Percentiles rank a stretch among this genome's conserved stretches.
Conservation (phyloP, 2,888 invertebrate genomes). For the Phengaris alcon region DNA sequence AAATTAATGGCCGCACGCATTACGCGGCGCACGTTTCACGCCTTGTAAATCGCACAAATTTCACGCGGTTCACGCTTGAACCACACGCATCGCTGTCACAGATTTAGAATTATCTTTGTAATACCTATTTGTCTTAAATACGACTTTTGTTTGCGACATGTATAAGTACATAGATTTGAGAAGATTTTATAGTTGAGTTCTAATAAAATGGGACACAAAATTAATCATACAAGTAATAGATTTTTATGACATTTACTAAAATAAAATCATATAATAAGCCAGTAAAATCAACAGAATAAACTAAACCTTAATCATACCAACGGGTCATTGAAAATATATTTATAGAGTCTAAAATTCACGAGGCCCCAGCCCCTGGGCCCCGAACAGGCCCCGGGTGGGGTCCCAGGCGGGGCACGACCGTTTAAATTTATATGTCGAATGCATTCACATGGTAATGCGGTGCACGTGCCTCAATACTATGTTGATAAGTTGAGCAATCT, state of each 20-base stretch:
- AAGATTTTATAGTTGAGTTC: neutral
- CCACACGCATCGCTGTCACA: neutral
- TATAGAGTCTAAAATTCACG: constrained; percentile 2
- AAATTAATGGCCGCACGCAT: neutral
- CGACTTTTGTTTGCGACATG: neutral
- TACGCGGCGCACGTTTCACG: neutral
- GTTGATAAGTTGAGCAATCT: constrained; percentile 17
- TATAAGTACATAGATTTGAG: neutral
- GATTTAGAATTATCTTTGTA: constrained; percentile 13
- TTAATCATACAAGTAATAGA: no score
- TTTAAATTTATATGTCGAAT: constrained; percentile 45
- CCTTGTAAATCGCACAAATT: neutral
- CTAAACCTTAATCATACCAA: neutral
- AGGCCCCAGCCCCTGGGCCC: neutral
- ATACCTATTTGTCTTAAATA: neutral
- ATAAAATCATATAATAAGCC: neutral
- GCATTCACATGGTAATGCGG: constrained; percentile 47
- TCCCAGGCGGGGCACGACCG: constrained; percentile 31
- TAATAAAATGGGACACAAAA: neutral
- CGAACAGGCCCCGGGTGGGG: constrained; percentile 18
- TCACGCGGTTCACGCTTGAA: neutral
- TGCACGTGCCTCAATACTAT: constrained; percentile 34
- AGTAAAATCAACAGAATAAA: neutral
- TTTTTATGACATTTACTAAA: no score
- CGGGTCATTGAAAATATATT: constrained; percentile 9